A percentile compares a stretch with the other conserved stretches of the same genome.
Evolutionary conservation across 2,113 vertebrate species (phyloP).

Genomic region (Cephalopholis sonnerati): DNA sequence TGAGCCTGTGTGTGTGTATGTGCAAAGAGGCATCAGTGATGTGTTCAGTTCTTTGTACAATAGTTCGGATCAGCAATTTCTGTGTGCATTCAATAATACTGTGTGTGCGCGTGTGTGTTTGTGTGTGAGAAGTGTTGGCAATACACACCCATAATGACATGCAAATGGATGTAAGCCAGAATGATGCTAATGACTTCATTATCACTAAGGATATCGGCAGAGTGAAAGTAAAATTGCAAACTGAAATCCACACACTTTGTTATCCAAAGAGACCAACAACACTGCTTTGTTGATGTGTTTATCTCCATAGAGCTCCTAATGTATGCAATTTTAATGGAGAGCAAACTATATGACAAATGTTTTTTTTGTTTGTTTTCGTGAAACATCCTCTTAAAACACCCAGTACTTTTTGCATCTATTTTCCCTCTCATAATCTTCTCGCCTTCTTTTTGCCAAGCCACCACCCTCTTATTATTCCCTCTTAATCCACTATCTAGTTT

Average conservation of each 20-base stretch:
- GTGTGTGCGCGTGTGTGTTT: conserved; percentile 14
- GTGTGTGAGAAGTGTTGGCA: not conserved
- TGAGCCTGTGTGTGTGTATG: not conserved
- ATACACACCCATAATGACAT: conserved; percentile 58
- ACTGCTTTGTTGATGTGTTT: conserved; percentile 9
- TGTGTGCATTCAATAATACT: conserved; percentile 11
- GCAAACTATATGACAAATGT: not conserved
- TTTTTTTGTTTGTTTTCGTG: not conserved
- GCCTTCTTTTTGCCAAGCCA: not conserved
- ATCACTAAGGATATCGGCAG: conserved; percentile 50
- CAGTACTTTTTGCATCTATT: not conserved
- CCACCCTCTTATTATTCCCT: not conserved
- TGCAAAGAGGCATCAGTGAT: conserved; percentile 26
- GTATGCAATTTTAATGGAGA: conserved; percentile 25
- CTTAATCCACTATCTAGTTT: not conserved
- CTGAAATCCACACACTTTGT: conserved; percentile 46
- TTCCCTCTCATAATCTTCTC: not conserved
- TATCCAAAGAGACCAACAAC: conserved; percentile 16
- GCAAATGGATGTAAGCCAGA: conserved; percentile 71
- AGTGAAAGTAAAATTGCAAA: conserved; percentile 46
- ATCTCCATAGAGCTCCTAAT: conserved; percentile 12
- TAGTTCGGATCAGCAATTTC: conserved; percentile 40
- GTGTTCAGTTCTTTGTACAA: conserved; percentile 9
- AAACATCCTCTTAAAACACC: not conserved
- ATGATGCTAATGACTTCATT: conserved; percentile 74